Percentiles rank a stretch among this genome's conserved stretches.
phyloP scores from a whole-genome alignment of 2,888 invertebrate species.

The Cordilura impudica region DNA sequence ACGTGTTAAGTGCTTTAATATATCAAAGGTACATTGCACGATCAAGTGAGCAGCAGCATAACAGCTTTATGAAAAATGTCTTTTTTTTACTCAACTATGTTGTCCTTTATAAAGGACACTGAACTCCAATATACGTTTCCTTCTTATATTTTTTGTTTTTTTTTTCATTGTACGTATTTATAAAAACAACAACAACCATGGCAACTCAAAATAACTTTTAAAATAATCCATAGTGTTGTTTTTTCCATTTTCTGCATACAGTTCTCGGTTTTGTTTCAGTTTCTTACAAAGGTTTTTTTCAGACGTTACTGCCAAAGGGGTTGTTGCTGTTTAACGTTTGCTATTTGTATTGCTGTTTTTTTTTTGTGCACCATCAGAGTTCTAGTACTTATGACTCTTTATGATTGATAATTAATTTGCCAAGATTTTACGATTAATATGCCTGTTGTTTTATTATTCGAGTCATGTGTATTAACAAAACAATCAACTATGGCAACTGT shows the following conservation, averaged over 20 bases:
- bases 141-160: not conserved
- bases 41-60: slow-evolving; percentile 74
- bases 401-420: slow-evolving; percentile 60
- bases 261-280: slow-evolving; percentile 47
- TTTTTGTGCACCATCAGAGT: slow-evolving; percentile 21
- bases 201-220: slow-evolving; percentile 54
- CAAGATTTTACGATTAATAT: slow-evolving; percentile 57
- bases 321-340: slow-evolving; percentile 44
- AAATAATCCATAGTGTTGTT: slow-evolving; percentile 40
- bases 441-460: slow-evolving; percentile 24
- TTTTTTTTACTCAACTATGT: slow-evolving; percentile 20
- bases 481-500: slow-evolving; percentile 48
- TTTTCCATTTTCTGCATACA: slow-evolving; percentile 35
- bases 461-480: slow-evolving; percentile 22
- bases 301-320: slow-evolving; percentile 57
- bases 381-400: slow-evolving; percentile 40
- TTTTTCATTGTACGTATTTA: slow-evolving; percentile 12
- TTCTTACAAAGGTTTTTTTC: slow-evolving; percentile 60
- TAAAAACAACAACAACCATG: slow-evolving; percentile 35
- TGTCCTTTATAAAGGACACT: slow-evolving; percentile 63
- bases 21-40: slow-evolving; percentile 75
- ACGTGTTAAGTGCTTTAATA: slow-evolving; percentile 74
- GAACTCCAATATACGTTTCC: slow-evolving; percentile 34
- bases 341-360: slow-evolving; percentile 37
- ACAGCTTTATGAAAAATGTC: slow-evolving; percentile 12